These are phyloP conservation scores for Helicoverpa assulta DNA, from an alignment of 2,888 invertebrate species.

Conservation along the genomic window DNA sequence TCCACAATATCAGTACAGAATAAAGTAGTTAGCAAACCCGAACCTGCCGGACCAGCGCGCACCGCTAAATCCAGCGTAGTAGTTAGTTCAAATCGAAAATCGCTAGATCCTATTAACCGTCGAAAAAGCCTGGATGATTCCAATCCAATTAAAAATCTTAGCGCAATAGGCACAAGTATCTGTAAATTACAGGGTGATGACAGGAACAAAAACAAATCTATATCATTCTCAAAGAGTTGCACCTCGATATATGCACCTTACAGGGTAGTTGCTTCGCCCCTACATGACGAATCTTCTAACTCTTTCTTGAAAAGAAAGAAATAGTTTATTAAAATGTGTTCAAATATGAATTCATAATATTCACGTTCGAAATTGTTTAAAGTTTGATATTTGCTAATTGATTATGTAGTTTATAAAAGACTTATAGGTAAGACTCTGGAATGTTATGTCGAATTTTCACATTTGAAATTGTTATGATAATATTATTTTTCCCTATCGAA, in stretches of 20 bases:
- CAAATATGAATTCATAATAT: conserved; percentile 29
- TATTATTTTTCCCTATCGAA: conserved; percentile 65
- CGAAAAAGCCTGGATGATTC: conserved; percentile 74
- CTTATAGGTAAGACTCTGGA: conserved; percentile 58
- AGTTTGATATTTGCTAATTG: conserved; percentile 49
- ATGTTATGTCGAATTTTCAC: conserved; percentile 61
- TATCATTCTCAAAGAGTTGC: conserved; percentile 83
- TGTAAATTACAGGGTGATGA: conserved; percentile 81
- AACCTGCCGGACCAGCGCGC: conserved; percentile 71
- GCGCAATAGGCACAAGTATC: conserved; percentile 85
- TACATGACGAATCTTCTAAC: conserved; percentile 74
- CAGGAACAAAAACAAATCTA: conserved; percentile 77
- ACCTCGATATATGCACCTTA: conserved; percentile 84
- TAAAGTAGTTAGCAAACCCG: conserved; percentile 76
- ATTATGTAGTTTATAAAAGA: conserved; percentile 39
- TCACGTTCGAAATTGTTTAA: conserved; percentile 44
- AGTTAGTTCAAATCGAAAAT: conserved; percentile 70
- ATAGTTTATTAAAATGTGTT: conserved; percentile 51
- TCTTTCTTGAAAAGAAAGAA: conserved; percentile 68
- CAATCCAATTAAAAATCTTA: conserved; percentile 83
- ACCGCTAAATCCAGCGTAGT: conserved; percentile 80
- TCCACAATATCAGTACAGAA: conserved; percentile 86
- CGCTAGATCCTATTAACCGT: conserved; percentile 72
- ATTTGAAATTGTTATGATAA: conserved; percentile 63
- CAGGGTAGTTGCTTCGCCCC: conserved; percentile 80